Evolutionary conservation across 2,113 vertebrate species (phyloP), one percentile per base, ranked within the genome.

Genomic region (Burhinus bistriatus): DNA sequence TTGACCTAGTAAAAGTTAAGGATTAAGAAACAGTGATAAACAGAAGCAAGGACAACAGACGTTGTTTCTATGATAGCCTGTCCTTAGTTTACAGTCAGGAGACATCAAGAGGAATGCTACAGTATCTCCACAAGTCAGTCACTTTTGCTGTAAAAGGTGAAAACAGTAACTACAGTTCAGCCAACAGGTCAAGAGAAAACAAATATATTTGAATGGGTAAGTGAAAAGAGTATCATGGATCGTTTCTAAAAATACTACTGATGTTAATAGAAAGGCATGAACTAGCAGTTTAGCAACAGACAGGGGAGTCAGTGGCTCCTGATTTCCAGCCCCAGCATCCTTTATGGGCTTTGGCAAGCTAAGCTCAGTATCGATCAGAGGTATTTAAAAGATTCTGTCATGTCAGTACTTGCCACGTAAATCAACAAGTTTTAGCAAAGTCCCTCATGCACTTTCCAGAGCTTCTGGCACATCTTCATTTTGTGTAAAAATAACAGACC

Each of bases 181-280:
- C 64, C 47, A 80, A 27, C 5, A 89, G 26, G 38, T 89, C 45
- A 78, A 89, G 59, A 73, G 34, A 92, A 91, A 90, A 59, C 26
- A 87, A 90, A 44, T 64, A 23, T 9, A 16, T 90, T 78, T 84
- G 65, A 90, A 71, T 29, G 11, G 11, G 8, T 65, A 75, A 89
- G 47, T 71, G 32, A 89, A 81, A 95, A 84, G 47, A 89, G 61
- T 87, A 89, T 61, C 47, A 76, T 4, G 11, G 15, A 59, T 9
- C 38, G 22, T 57, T 89, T 94, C 91, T 96, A 95, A 95, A 97
- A 93, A 95, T 95, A 93, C 38, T 64, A 21, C 45, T 0, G 2
- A 84, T 2, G 1, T 57, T 89, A 90, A 95, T 64, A 95, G 88
- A 87, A 94, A 87, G 57, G 45, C 57, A 75, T 84, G 89, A 97